These are phyloP conservation scores for Triplophysa tibetana DNA, from an alignment of 2,113 vertebrate species.

Conservation along the genomic window DNA sequence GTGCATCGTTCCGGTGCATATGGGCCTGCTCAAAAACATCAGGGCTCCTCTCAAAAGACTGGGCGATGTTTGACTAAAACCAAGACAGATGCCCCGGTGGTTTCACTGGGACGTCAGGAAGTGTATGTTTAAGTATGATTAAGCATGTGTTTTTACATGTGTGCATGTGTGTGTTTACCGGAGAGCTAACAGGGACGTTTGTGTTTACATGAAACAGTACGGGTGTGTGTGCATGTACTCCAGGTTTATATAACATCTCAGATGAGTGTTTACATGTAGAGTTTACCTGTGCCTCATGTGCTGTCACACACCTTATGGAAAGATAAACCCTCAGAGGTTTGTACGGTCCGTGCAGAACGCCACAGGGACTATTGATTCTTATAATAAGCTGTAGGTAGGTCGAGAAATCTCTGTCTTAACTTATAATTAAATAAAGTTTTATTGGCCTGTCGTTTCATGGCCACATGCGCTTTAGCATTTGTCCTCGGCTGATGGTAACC, in stretches of 20 bases:
- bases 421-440: constrained; percentile 25
- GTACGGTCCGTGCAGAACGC: not conserved
- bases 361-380: constrained; percentile 11
- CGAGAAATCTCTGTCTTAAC: not conserved
- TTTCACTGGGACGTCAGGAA: constrained; percentile 7
- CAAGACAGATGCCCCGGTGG: constrained; percentile 22
- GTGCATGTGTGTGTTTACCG: constrained; percentile 3
- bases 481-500: constrained; percentile 2
- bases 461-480: not conserved
- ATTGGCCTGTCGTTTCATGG: not conserved
- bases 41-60: too few species aligned
- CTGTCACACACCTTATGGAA: constrained; percentile 30
- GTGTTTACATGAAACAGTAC: not conserved
- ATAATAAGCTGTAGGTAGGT: constrained; percentile 3
- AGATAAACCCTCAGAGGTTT: not conserved
- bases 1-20: not conserved
- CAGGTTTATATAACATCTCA: constrained; percentile 9
- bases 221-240: not conserved
- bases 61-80: not conserved
- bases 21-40: not conserved
- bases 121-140: constrained; percentile 31
- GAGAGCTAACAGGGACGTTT: not conserved
- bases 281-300: not conserved
- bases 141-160: constrained; percentile 23
- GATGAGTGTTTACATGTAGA: not conserved